phyloP scores from a whole-genome alignment of 2,113 vertebrate genomes.

The Gallinago jamesoni region DNA sequence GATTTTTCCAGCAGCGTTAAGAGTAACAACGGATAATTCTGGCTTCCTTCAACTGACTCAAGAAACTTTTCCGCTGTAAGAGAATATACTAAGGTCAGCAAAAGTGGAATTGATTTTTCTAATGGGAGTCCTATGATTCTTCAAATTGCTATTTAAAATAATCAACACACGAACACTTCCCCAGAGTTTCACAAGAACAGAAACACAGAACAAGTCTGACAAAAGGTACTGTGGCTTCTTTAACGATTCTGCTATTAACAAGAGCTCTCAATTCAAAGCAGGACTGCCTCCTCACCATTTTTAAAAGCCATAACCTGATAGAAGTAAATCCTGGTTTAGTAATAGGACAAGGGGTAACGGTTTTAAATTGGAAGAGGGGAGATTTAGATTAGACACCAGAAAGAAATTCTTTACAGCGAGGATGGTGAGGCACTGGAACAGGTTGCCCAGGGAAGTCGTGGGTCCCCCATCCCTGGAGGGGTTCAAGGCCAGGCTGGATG shows the following conservation, averaged over 20 bases:
- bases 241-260: not conserved
- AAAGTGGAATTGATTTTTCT: not conserved
- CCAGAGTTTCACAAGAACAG: not conserved
- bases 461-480: too few relatives aligned
- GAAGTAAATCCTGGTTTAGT: not conserved
- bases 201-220: not conserved
- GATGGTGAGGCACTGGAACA: too few relatives aligned
- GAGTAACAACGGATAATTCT: conserved; percentile 93
- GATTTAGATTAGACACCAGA: too few relatives aligned
- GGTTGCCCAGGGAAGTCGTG: too few relatives aligned
- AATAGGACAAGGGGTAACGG: too few relatives aligned
- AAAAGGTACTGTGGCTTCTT: not conserved
- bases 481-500: too few relatives aligned
- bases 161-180: not conserved
- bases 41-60: conserved; percentile 94
- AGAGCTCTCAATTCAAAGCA: not conserved
- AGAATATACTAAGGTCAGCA: not conserved
- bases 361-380: too few relatives aligned
- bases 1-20: conserved; percentile 94
- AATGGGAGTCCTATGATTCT: rapidly evolving
- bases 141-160: not conserved
- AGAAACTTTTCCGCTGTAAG: conserved; percentile 95
- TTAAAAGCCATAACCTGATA: not conserved
- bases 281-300: not conserved
- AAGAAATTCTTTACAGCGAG: too few relatives aligned